A percentile compares a stretch with the other conserved stretches of the same genome.
Conservation (phyloP, 2,113 vertebrate species). For the zebrafish (Danio rerio) region GRCz12tu NC_133181.1:26560001-26560500, state of each 20-base stretch:
- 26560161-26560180: no score
- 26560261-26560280: constrained; percentile 37
- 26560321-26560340: constrained; percentile 57
- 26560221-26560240: no score
- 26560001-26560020: no score
- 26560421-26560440: constrained; percentile 59
- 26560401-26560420: constrained; percentile 49
- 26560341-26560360: constrained; percentile 62
- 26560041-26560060: no score
- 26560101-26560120: no score
- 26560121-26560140: no score
- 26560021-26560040: no score
- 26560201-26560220: no score
- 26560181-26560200: no score
- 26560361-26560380: constrained; percentile 59
- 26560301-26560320: constrained; percentile 68
- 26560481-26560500: constrained; percentile 71
- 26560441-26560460: constrained; percentile 69
- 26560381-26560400: constrained; percentile 51
- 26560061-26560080: no score
- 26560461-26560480: constrained; percentile 73
- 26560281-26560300: constrained; percentile 69
- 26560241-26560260: background rate
- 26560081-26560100: no score
- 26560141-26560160: no score